These are phyloP conservation scores for Acrossocheilus wenchowensis DNA, from an alignment of 2,797 vertebrate species.

Conservation along the genomic window DNA sequence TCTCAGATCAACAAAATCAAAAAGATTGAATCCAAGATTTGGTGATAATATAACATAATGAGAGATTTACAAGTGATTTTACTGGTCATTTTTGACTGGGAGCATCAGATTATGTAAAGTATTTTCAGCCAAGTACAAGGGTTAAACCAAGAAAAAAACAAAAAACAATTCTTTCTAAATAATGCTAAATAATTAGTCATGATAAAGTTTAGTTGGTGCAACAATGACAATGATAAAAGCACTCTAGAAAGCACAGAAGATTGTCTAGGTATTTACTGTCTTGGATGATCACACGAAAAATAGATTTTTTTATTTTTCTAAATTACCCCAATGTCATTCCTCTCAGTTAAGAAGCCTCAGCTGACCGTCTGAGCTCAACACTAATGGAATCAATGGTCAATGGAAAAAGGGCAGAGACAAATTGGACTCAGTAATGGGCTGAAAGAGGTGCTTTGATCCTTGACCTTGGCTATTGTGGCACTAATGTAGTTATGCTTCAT, in stretches of 20 bases:
- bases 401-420: constrained; percentile 16
- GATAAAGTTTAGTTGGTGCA: not conserved
- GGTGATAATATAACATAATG: too few species aligned
- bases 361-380: not conserved
- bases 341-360: not conserved
- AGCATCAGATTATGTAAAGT: too few species aligned
- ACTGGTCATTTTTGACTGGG: too few species aligned
- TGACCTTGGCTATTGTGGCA: constrained; percentile 26
- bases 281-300: not conserved
- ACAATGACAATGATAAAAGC: not conserved
- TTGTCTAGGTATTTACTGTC: not conserved
- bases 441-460: not conserved
- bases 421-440: constrained; percentile 24
- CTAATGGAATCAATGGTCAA: constrained; percentile 29
- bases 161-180: not conserved
- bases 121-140: too few species aligned
- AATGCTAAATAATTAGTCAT: not conserved
- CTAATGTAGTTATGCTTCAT: constrained; percentile 31
- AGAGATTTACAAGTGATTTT: too few species aligned
- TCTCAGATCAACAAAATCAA: too few species aligned
- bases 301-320: constrained; percentile 4
- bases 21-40: too few species aligned
- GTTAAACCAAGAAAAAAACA: too few species aligned
- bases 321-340: not conserved
- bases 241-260: not conserved